phyloP scores from a whole-genome alignment of 2,113 vertebrate species.

The Megalops atlanticus region DNA sequence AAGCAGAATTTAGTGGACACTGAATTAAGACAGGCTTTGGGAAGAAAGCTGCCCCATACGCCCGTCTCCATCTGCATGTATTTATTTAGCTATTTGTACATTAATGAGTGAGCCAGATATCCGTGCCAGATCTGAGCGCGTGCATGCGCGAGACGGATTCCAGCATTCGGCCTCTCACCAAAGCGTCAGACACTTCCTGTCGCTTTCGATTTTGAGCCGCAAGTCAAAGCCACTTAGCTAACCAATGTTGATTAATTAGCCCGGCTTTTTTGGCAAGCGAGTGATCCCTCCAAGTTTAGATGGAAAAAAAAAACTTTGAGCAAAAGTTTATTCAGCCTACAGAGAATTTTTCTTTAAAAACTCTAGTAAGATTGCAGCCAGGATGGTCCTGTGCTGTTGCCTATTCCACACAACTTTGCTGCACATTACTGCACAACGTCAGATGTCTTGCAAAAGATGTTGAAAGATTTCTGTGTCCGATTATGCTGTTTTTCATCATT shows the following conservation, averaged over 20 bases:
- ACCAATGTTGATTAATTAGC: conserved; percentile 39
- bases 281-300: conserved; percentile 35
- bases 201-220: conserved; percentile 10
- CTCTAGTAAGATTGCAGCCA: not conserved
- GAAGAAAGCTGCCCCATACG: conserved; percentile 36
- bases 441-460: too few relatives aligned
- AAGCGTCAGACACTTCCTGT: conserved; percentile 31
- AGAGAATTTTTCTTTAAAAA: not conserved
- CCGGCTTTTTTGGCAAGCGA: conserved; percentile 33
- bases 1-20: conserved; percentile 18
- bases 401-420: too few relatives aligned
- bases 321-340: conserved; percentile 32
- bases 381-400: not conserved
- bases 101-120: conserved; percentile 55
- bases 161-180: conserved; percentile 42
- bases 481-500: too few relatives aligned
- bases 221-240: conserved; percentile 43
- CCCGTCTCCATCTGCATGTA: conserved; percentile 59
- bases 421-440: too few relatives aligned
- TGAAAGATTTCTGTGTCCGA: too few relatives aligned
- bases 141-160: conserved; percentile 20
- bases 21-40: conserved; percentile 45
- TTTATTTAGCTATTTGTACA: conserved; percentile 64
- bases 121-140: conserved; percentile 32
- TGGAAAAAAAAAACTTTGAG: conserved; percentile 26